Base-by-base conservation (phyloP, 2,888 invertebrate genomes). In the Diaprepes abbreviatus region DNA sequence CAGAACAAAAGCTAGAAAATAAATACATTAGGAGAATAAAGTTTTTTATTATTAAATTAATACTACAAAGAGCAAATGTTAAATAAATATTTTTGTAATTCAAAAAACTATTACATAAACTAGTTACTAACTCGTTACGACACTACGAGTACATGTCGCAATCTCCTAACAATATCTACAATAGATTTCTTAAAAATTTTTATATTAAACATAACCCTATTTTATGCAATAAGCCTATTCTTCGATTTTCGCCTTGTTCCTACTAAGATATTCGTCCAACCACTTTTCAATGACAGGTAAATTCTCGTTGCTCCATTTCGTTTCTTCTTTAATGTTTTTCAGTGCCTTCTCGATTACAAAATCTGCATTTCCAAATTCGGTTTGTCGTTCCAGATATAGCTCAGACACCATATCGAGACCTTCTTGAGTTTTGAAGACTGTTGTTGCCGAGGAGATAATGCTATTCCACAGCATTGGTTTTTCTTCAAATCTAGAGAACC, bases 391-490 rank as follows among this genome's bases (percentile, higher is more conserved):
- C 0, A 87, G 85, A 76, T 92, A 91, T 0, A 93, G 79, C 38
- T 88, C 87, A 1, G 88, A 87, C 0, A 93, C 92, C 85, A 90
- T 87, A 71, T 91, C 89, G 10, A 92, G 85, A 0, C 92, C 93
- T 75, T 90, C 89, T 78, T 91, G 89, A 0, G 92, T 93, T 52
- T 91, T 92, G 82, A 93, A 93, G 1, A 89, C 88, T 0, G 91
- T 90, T 0, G 93, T 92, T 0, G 93, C 92, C 3, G 92, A 89
- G 28, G 90, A 89, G 38, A 93, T 89, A 5, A 94, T 84, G 77
- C 88, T 91, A 76, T 92, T 91, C 94, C 93, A 94, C 2, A 93
- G 84, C 78, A 91, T 91, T 0, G 90, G 89, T 79, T 90, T 91
- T 70, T 88, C 88, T 75, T 88, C 86, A 77, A 91, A 91, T 79